Percentiles rank a stretch among this genome's conserved stretches.
Conservation (phyloP, 2,888 invertebrate species). For the Apodemia mormo region DNA sequence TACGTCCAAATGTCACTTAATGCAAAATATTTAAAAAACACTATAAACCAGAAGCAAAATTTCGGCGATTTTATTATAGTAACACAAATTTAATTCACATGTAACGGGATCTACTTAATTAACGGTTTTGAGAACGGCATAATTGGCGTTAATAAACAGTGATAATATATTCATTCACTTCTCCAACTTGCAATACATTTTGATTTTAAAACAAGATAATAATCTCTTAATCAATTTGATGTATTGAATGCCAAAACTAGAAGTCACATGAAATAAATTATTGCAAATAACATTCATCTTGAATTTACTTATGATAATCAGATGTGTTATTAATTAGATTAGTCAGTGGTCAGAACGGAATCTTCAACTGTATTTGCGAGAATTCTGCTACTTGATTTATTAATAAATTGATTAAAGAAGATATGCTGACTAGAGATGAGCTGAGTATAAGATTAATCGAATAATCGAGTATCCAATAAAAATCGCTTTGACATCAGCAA, state of each 20-base stretch:
- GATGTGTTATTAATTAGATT: not conserved
- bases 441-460: too few species aligned
- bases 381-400: not conserved
- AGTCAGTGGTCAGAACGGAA: not conserved
- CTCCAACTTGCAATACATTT: not conserved
- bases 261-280: slow-evolving; percentile 3
- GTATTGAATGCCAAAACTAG: not conserved
- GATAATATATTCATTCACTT: not conserved
- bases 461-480: too few species aligned
- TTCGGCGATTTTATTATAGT: not conserved
- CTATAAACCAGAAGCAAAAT: not conserved
- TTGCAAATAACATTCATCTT: not conserved
- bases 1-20: not conserved
- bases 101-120: slow-evolving; percentile 2
- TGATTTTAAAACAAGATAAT: slow-evolving; percentile 2
- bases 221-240: slow-evolving; percentile 5
- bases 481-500: too few species aligned
- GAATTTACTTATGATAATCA: not conserved
- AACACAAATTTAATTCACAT: not conserved
- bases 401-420: too few species aligned
- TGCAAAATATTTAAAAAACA: not conserved
- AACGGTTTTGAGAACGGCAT: slow-evolving; percentile 14
- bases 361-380: slow-evolving; percentile 1
- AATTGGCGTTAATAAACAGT: slow-evolving; percentile 10
- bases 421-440: too few species aligned